Evolutionary conservation across 2,888 invertebrate genomes (phyloP), one percentile per base, ranked within the genome.

Genomic region (Elegia similella): DNA sequence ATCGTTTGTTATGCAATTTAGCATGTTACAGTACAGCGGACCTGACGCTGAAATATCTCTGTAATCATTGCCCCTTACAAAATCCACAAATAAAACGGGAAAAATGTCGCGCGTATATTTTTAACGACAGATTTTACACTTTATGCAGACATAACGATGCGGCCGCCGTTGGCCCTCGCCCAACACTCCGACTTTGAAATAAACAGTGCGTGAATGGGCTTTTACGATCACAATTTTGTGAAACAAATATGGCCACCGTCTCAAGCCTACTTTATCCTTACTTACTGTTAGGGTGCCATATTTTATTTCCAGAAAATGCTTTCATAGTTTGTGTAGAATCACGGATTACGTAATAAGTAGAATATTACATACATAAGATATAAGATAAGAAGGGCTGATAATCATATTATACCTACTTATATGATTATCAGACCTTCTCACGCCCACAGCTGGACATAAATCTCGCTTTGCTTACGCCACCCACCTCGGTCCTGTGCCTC

Each of bases 121-220:
- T 55, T 16, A 44, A 44, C 16, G 44, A 55, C 44, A 55, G 44
- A 55, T 55, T 55, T 43, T 55, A 55, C 30, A 46, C n/a, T 55
- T 34, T 29, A 23, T 54, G 43, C 13, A 8, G 43, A 54, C 16
- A 32, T 16, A 16, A 52, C 23, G 50, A 52, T 42, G 42, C 38
- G 57, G 30, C n/a, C 43, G n/a, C 2, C 34, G 43, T 55, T 58
- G 59, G 59, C 50, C 52, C 30, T 13, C 10, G 15, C 29, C 54
- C 54, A 55, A 55, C 1, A 44, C 46, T 46, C 42, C 44, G 16
- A 44, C 44, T 44, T 44, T 55, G 44, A 46, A 54, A 54, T 54
- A 44, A 32, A 15, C 30, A 38, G 38, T 38, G 38, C 54, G 54
- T 44, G 32, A 44, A 44, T 46, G 34, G 32, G 30, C 16, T 29